phyloP scores from a whole-genome alignment of 2,113 vertebrate genomes.

The Eretmochelys imbricata region DNA sequence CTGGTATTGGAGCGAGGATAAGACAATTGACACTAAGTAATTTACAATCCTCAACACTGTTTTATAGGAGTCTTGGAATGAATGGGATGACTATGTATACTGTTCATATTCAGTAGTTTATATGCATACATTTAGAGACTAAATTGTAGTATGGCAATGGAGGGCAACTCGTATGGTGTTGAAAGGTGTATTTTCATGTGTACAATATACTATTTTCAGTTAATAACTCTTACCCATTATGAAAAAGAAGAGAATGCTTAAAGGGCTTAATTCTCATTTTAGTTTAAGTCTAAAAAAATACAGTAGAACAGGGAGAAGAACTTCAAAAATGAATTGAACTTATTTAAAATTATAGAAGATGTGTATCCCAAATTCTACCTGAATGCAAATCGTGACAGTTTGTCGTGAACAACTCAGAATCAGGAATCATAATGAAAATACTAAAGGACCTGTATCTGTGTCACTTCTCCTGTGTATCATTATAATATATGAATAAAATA shows the following conservation, averaged over 20 bases:
- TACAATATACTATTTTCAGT: background rate
- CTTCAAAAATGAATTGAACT: no score
- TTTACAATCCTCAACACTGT: background rate
- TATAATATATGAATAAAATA: background rate
- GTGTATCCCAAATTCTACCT: background rate
- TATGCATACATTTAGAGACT: background rate
- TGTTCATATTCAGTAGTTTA: background rate
- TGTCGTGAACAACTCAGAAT: background rate
- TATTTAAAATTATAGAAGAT: background rate
- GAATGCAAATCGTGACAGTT: background rate
- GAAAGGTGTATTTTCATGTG: background rate
- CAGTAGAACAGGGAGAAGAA: background rate
- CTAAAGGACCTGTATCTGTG: background rate
- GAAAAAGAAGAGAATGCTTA: background rate
- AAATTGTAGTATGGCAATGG: no score
- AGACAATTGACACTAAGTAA: background rate
- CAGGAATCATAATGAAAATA: background rate
- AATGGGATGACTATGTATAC: background rate
- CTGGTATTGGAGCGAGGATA: background rate
- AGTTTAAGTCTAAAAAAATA: background rate
- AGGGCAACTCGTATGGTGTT: no score
- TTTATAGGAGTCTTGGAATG: rapidly evolving
- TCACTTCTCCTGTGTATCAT: background rate
- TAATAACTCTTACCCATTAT: background rate
- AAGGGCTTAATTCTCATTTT: background rate